Evolutionary conservation across 1,140 invertebrate genomes (phyloP).

Genomic region (Drosophila baimaii): DNA sequence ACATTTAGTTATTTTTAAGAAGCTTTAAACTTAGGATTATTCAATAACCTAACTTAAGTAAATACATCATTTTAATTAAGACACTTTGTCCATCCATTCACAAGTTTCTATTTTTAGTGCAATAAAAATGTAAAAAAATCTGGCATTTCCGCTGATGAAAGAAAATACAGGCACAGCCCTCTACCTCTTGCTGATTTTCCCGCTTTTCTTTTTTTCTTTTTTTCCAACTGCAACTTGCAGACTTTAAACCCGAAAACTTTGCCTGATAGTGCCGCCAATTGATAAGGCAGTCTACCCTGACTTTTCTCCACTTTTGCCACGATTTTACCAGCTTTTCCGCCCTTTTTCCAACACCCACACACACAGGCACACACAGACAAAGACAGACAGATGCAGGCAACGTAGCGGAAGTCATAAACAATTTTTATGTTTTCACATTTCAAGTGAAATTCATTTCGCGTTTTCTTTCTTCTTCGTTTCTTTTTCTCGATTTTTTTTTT

Average conservation of each 20-base stretch:
- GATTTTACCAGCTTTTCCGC: conserved; percentile 19
- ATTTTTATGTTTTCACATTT: conserved; percentile 83
- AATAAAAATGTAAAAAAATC: conserved; percentile 5
- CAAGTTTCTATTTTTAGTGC: neutral
- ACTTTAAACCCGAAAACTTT: conserved; percentile 37
- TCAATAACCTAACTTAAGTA: neutral
- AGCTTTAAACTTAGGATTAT: too few species aligned
- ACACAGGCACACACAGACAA: conserved; percentile 23
- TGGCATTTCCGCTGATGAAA: conserved; percentile 5
- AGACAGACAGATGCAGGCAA: conserved; percentile 58
- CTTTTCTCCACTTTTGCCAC: conserved; percentile 7
- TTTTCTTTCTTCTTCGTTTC: conserved; percentile 61
- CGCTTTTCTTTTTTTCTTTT: neutral
- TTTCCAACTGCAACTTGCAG: conserved; percentile 24
- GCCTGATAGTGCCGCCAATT: conserved; percentile 37
- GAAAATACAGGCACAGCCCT: neutral
- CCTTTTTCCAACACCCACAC: conserved; percentile 9
- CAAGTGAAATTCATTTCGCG: conserved; percentile 82
- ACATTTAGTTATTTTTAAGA: too few species aligned
- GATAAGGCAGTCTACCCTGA: conserved; percentile 36
- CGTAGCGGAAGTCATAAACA: conserved; percentile 81
- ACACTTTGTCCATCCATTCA: neutral
- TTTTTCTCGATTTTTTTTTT: conserved; percentile 42
- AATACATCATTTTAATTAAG: neutral
- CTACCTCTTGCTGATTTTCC: conserved; percentile 2